Evolutionary conservation across 2,888 invertebrate species (phyloP), one percentile per base, ranked within the genome.

Genomic region (Leucoptera coffeella): DNA sequence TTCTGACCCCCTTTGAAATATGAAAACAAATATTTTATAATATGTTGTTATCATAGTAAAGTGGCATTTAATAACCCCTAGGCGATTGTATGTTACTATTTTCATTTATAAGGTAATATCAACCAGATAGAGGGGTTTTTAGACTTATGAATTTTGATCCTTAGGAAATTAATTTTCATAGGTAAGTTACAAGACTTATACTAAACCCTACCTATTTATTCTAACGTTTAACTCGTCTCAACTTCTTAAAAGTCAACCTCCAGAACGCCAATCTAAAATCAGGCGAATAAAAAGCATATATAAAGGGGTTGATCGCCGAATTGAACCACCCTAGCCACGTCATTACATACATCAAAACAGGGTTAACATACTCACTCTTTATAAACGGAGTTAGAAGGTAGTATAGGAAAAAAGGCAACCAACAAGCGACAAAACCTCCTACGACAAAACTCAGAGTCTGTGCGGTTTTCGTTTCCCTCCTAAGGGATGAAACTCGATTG

Each of bases 241-340:
- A 83, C 43, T 80, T 79, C 32, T 73, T 77, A 28, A 83, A 76
- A 1, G 90, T 90, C 17, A 90, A 58, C 34, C 87, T 73, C 88
- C 88, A 89, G 45, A 90, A 89, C 0, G 90, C 89, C 37, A 85
- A 74, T 43, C 89, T 77, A 48, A 90, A 90, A 49, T 90, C 90
- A 1, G 84, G 84, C 32, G 87, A 89, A 56, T 89, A 90, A 46
- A 90, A 90, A 12, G 90, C 89, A 45, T 90, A 91, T 41, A 91
- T 91, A 48, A 90, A 89, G 0, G 90, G 90, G 59, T 91, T 91
- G 35, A 91, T 87, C 4, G 88, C 88, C 1, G 88, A 88, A 49
- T 90, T 91, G 41, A 88, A 82, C 88, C 90, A 91, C 1, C 89
- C 91, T 21, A 91, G 61, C 90, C 90, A 91, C 2, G 88, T 89